Evolutionary conservation across 2,113 vertebrate genomes (phyloP).

Genomic region (Dicerorhinus sumatrensis): DNA sequence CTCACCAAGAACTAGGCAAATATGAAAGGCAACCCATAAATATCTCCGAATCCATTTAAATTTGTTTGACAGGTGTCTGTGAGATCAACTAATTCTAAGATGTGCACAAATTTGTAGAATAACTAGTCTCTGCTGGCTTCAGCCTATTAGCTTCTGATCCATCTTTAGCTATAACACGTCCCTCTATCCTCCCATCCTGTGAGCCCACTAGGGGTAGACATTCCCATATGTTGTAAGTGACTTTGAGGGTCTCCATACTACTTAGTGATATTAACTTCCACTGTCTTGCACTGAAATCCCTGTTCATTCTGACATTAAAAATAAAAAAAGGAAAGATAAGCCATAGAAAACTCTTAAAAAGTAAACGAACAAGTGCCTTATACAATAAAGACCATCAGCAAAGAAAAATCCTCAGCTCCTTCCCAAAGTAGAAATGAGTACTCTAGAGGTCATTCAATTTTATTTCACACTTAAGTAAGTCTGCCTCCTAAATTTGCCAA

Average conservation of each 20-base stretch:
- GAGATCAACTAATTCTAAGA: conserved; percentile 37
- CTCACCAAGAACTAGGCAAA: conserved; percentile 31
- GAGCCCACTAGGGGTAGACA: not conserved
- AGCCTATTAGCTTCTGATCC: not conserved
- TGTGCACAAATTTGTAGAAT: not conserved
- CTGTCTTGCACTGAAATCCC: not conserved
- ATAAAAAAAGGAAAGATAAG: not conserved
- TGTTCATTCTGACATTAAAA: conserved; percentile 6
- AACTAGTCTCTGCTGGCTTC: not conserved
- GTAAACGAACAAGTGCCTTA: not conserved
- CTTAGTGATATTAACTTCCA: not conserved
- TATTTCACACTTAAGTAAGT: conserved; percentile 52
- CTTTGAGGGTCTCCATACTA: not conserved
- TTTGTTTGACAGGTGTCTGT: not conserved
- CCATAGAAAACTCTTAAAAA: not conserved
- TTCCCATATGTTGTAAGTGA: not conserved
- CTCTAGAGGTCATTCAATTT: conserved; percentile 18
- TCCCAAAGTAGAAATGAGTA: not conserved
- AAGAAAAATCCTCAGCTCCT: conserved; percentile 3
- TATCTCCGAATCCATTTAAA: conserved; percentile 13
- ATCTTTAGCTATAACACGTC: not conserved
- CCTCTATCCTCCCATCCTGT: not conserved
- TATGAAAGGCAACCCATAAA: not conserved
- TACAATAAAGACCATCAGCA: not conserved
- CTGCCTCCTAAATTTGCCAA: not conserved